Evolutionary conservation across 2,888 invertebrate genomes (phyloP), one percentile per base, ranked within the genome.

Genomic region (Julus scanicus): DNA sequence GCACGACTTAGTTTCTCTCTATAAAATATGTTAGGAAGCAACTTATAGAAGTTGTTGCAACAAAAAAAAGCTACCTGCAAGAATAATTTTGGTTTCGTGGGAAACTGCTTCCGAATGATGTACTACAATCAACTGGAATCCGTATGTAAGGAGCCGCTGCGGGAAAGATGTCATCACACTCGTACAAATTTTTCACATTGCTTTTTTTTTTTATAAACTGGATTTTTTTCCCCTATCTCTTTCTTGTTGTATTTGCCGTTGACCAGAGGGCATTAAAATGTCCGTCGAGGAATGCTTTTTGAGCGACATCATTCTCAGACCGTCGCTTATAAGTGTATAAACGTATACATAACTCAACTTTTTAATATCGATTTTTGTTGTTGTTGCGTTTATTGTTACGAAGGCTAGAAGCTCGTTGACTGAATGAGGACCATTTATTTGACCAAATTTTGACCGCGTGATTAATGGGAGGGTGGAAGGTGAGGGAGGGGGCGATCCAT

Each of bases 21-120:
- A 57, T 57, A 57, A 57, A 57, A 57, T 57, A 57, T 57, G 57
- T 57, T 57, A 57, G 57, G 57, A 57, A 57, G 57, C 48, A 13
- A 48, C 48, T 48, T 48, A 13, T 48, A 48, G 9, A 13, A 57
- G 57, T 57, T 57, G 57, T 57, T 57, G 57, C 57, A 4, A 5
- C 20, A 71, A 71, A 71, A 71, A 71, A 20, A 57, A 57, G 57
- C 71, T 71, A 71, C 71, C 29, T 71, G 71, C 29, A 20, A 29
- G 71, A 71, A 71, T 71, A 71, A 71, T 71, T 71, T 71, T n/a
- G 71, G 71, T 71, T 71, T 71, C 71, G 71, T 71, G 71, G 71
- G 29, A 71, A 71, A 29, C 29, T 29, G 71, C 71, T 71, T 71
- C 71, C 71, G 71, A 71, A 71, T 71, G 71, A 71, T 71, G 71